Conservation (phyloP, 2,113 vertebrate genomes). For the Stegostoma tigrinum region DNA sequence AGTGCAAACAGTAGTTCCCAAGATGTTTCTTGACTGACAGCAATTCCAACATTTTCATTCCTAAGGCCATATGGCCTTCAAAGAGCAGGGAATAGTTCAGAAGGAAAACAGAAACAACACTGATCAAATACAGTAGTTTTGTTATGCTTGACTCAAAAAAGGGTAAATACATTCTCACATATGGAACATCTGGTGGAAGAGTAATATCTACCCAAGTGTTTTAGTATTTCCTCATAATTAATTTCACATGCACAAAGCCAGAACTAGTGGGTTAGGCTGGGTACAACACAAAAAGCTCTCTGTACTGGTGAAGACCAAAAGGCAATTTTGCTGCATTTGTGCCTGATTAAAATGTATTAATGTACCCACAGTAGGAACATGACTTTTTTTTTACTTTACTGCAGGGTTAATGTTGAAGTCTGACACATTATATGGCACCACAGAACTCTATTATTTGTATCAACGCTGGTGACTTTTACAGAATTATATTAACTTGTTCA, state of each 20-base stretch:
- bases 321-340: conserved; percentile 32
- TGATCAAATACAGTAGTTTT: conserved; percentile 51
- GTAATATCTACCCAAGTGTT: conserved; percentile 72
- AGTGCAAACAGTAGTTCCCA: conserved; percentile 61
- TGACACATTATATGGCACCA: not conserved
- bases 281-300: conserved; percentile 28
- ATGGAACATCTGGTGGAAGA: conserved; percentile 67
- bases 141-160: conserved; percentile 56
- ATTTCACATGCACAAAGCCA: conserved; percentile 72
- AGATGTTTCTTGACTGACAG: conserved; percentile 60
- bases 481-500: not conserved
- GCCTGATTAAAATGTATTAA: conserved; percentile 30
- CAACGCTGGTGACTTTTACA: not conserved
- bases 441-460: not conserved
- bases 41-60: conserved; percentile 49
- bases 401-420: not conserved
- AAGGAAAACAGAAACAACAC: conserved; percentile 37
- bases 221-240: conserved; percentile 75
- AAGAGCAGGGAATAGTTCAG: conserved; percentile 50
- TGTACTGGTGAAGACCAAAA: conserved; percentile 28
- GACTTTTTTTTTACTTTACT: not conserved
- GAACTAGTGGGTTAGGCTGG: conserved; percentile 54
- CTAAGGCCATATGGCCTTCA: conserved; percentile 49
- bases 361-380: conserved; percentile 10
- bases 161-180: conserved; percentile 57